phyloP scores from a whole-genome alignment of 2,113 vertebrate species.

The Pandion haliaetus region DNA sequence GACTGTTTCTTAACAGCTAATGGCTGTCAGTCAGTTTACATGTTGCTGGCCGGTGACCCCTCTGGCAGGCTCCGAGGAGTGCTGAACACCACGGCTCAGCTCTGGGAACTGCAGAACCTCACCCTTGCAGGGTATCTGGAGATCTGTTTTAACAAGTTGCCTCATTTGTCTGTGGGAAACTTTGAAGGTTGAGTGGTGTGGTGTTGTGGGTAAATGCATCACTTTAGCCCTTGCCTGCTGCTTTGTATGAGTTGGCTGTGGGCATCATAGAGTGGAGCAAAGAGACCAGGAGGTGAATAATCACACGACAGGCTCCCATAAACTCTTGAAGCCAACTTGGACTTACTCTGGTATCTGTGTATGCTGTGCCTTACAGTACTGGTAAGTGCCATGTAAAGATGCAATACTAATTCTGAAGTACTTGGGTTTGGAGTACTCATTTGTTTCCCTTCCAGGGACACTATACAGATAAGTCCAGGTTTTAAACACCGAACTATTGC shows the following conservation, averaged over 20 bases:
- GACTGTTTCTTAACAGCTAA: background rate
- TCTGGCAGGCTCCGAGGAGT: fast-evolving
- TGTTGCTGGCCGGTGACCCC: background rate
- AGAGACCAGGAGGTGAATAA: background rate
- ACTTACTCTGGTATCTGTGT: background rate
- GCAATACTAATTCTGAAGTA: background rate
- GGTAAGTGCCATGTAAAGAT: background rate
- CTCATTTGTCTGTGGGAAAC: background rate
- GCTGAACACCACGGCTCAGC: fast-evolving
- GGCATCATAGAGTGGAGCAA: background rate
- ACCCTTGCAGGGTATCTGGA: background rate
- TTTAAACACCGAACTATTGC: background rate
- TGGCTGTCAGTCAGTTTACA: background rate
- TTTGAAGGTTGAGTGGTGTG: background rate
- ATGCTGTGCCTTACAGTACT: background rate
- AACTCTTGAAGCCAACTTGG: background rate
- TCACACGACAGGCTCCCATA: background rate
- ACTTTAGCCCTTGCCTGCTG: background rate
- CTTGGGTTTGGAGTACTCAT: background rate
- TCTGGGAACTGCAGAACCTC: background rate
- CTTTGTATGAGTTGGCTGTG: background rate
- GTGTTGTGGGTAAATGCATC: background rate
- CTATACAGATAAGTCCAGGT: background rate
- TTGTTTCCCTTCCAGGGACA: background rate
- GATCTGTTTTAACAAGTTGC: background rate